Base-by-base conservation (phyloP, 2,797 vertebrate species). In the Myotis myotis region DNA sequence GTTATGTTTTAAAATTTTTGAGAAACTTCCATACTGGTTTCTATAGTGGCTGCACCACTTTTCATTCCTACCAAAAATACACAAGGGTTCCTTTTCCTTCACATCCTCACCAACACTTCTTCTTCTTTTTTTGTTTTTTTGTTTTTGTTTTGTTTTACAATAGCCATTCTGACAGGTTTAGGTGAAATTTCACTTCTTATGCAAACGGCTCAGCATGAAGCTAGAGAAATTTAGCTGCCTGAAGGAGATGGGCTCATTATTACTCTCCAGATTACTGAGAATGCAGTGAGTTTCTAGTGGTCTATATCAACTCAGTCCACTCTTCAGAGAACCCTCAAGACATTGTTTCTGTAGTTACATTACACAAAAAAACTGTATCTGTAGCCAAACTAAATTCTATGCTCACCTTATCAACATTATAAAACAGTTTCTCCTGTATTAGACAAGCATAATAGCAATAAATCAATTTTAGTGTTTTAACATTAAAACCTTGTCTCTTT, bases 401-500 rank as follows among this genome's bases (percentile, higher is more conserved):
- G 60, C 36, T 95, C 47, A 87, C 44, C 53, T 91, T 93, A 97
- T 79, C 95, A 92, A 82, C 84, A 64, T 93, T 93, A 91, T 95
- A 90, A 96, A 88, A 81, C 4, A 36, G 57, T 82, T 88, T 87
- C 85, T 87, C 74, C 74, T 94, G 44, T 88, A 82, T 93, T 90
- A 95, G 70, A 90, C 68, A 96, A 91, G 44, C 60, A 78, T 87
- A 90, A 75, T 93, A 95, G 79, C 92, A 96, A 93, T 95, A 97
- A 96, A 96, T 97, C 95, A 88, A 30, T 87, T 88, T 95, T 91
- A 94, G 76, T 84, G 83, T 79, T 96, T 96, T 90, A 95, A 89
- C 90, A 91, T 96, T 94, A 97, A 96, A 97, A 97, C 89, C 83
- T 97, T 96, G 68, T 91, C 93, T 97, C 57, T 91, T 91, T 93